Conservation (phyloP, 2,797 vertebrate genomes). For the Xyrichtys novacula region DNA sequence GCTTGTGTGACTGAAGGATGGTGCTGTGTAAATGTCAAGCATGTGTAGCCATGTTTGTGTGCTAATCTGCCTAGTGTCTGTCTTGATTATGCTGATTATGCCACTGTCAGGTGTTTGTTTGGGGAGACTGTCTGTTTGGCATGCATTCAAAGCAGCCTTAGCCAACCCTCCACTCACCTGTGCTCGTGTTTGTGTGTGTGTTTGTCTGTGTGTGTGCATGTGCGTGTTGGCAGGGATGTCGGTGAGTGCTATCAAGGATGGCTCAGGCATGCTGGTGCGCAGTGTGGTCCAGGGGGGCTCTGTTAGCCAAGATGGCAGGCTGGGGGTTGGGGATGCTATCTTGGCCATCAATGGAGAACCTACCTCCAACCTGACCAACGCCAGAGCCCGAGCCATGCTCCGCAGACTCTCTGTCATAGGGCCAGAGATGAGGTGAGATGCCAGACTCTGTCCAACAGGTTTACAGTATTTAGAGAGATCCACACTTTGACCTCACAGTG, state of each 20-base stretch:
- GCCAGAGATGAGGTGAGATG: slow-evolving; percentile 92
- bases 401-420: slow-evolving; percentile 94
- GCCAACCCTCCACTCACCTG: slow-evolving; percentile 73
- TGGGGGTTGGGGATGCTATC: slow-evolving; percentile 93
- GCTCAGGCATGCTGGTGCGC: slow-evolving; percentile 93
- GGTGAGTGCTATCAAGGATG: slow-evolving; percentile 94
- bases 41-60: slow-evolving; percentile 70
- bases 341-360: slow-evolving; percentile 93
- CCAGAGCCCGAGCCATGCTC: slow-evolving; percentile 92
- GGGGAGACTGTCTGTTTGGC: slow-evolving; percentile 73
- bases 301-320: slow-evolving; percentile 93
- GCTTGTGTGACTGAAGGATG: slow-evolving; percentile 46
- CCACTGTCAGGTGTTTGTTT: slow-evolving; percentile 78
- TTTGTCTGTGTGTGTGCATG: slow-evolving; percentile 44
- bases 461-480: slow-evolving; percentile 5
- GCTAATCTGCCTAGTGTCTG: slow-evolving; percentile 80
- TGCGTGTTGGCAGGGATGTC: slow-evolving; percentile 90
- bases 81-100: slow-evolving; percentile 81
- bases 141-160: slow-evolving; percentile 63
- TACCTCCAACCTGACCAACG: slow-evolving; percentile 88
- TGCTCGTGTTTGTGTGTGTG: slow-evolving; percentile 53
- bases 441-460: slow-evolving; percentile 17
- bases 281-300: slow-evolving; percentile 93
- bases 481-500: not conserved
- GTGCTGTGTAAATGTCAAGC: slow-evolving; percentile 73